Evolutionary conservation across 2,888 invertebrate genomes (phyloP).

Genomic region (Catocala sponsa): DNA sequence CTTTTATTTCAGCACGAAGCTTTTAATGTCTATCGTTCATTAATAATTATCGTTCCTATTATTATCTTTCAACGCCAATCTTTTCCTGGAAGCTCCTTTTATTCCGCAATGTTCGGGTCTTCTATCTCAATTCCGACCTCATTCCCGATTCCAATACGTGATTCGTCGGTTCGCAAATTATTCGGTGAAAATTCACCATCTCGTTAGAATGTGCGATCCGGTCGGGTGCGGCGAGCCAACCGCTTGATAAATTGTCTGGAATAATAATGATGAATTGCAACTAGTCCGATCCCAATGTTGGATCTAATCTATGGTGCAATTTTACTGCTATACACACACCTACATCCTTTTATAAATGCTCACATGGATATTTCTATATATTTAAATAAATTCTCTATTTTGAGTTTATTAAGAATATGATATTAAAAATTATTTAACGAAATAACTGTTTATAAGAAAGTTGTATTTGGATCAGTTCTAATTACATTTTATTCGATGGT

Average conservation of each 20-base stretch:
- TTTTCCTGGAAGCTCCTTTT: conserved; percentile 58
- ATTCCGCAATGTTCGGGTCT: conserved; percentile 78
- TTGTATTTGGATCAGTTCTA: conserved; percentile 44
- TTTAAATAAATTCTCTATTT: not conserved
- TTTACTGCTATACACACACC: conserved; percentile 55
- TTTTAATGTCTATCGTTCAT: conserved; percentile 31
- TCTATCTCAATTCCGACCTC: conserved; percentile 87
- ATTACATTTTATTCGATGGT: conserved; percentile 73
- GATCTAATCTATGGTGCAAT: conserved; percentile 79
- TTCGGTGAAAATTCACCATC: conserved; percentile 88
- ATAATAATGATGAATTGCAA: conserved; percentile 89
- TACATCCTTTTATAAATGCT: conserved; percentile 21
- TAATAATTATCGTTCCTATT: conserved; percentile 50
- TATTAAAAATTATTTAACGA: too few species aligned
- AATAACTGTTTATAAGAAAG: not conserved
- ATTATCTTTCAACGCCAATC: conserved; percentile 48
- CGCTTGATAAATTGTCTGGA: conserved; percentile 89
- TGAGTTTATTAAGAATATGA: too few species aligned
- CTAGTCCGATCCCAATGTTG: conserved; percentile 79
- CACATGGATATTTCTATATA: conserved; percentile 15
- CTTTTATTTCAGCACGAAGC: not conserved
- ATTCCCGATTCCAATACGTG: conserved; percentile 87
- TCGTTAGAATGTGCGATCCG: conserved; percentile 87
- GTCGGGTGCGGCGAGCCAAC: conserved; percentile 84
- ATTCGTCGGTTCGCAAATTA: conserved; percentile 88